Percentiles rank a stretch among this genome's conserved stretches.
Evolutionary conservation across 2,113 vertebrate genomes (phyloP).

Genomic region (Speoplatyrhinus poulsoni): DNA sequence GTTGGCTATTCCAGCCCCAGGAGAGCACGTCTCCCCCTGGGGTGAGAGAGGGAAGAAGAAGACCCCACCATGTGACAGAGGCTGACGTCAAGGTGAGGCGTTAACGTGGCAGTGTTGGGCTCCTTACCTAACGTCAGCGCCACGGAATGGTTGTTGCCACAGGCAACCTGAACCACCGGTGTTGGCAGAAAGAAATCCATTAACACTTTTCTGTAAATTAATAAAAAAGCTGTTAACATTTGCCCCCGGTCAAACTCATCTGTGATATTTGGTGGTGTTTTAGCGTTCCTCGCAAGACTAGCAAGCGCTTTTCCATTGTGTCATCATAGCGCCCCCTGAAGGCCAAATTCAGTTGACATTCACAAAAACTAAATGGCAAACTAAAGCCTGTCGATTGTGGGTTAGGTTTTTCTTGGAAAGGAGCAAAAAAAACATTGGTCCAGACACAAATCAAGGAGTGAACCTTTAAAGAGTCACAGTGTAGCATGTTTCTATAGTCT

Average conservation of each 20-base stretch:
- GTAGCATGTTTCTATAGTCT: too few species aligned
- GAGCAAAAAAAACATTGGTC: too few species aligned
- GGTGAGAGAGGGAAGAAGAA: background rate
- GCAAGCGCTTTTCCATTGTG: background rate
- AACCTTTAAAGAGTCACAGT: too few species aligned
- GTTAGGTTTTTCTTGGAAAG: too few species aligned
- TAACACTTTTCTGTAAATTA: constrained; percentile 76
- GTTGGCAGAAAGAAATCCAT: constrained; percentile 77
- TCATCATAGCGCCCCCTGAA: background rate
- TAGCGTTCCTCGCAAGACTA: background rate
- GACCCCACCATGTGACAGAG: background rate
- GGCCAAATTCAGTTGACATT: background rate
- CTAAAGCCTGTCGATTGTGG: too few species aligned
- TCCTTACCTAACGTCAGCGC: constrained; percentile 88
- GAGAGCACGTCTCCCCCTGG: constrained; percentile 89
- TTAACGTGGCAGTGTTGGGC: background rate
- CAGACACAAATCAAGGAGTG: too few species aligned
- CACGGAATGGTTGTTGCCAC: constrained; percentile 89
- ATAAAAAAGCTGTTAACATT: background rate
- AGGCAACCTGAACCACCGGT: constrained; percentile 87
- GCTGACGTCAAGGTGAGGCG: too few species aligned
- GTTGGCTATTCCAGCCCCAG: constrained; percentile 89
- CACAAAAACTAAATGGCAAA: too few species aligned
- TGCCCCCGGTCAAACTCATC: background rate
- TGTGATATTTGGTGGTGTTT: background rate